These are phyloP conservation scores for Dendroctonus ponderosae DNA, from an alignment of 1,140 invertebrate species.

Conservation along the genomic window DNA sequence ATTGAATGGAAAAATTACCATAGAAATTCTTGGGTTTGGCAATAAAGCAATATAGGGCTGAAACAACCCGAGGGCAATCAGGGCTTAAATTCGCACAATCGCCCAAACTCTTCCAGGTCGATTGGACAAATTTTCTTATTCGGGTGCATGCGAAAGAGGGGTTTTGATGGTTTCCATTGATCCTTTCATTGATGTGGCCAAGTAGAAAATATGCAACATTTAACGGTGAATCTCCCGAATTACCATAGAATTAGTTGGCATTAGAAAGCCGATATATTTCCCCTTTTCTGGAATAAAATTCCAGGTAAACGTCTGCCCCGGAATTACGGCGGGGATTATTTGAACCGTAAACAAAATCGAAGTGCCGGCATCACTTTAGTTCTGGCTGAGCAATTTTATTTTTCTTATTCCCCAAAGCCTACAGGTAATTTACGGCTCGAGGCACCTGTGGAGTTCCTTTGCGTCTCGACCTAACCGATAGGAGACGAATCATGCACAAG, in stretches of 20 bases:
- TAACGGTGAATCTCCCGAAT: too few relatives aligned
- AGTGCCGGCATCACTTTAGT: constrained; percentile 25
- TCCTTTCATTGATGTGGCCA: too few relatives aligned
- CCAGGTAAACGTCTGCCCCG: constrained; percentile 4
- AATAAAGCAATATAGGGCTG: background rate
- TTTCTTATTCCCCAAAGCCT: constrained; percentile 11
- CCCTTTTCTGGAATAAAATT: constrained; percentile 2
- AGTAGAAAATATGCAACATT: too few relatives aligned
- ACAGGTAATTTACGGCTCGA: constrained; percentile 21
- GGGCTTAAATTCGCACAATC: too few relatives aligned
- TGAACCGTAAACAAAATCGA: constrained; percentile 30
- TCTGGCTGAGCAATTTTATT: constrained; percentile 26
- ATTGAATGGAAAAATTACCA: constrained; percentile 13
- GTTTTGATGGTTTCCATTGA: too few relatives aligned
- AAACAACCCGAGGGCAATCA: too few relatives aligned
- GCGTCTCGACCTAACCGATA: constrained; percentile 9
- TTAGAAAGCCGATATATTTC: background rate
- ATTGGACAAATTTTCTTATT: too few relatives aligned
- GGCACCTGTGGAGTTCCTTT: constrained; percentile 17
- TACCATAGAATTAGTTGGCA: background rate
- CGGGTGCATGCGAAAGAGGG: too few relatives aligned
- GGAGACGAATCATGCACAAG: background rate
- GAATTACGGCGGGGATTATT: constrained; percentile 18
- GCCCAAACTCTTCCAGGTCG: too few relatives aligned
- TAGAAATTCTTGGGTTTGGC: background rate